Conservation (phyloP, 2,797 vertebrate species). For the Ptychobarbus kaznakovi region DNA sequence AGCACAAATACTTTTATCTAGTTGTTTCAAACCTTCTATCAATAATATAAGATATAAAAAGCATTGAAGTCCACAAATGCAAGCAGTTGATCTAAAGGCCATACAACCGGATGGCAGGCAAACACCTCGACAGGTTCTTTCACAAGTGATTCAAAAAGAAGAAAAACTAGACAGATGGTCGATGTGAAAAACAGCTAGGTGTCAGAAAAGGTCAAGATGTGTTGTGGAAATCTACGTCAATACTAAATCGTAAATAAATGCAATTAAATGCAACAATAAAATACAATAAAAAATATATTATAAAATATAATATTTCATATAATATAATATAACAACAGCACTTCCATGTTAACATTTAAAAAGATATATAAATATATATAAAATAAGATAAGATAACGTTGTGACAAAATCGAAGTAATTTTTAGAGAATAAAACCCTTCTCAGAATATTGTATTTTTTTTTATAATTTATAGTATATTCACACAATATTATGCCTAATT, state of each 20-base stretch:
- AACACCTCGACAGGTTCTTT: slow-evolving; percentile 4
- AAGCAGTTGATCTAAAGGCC: neutral
- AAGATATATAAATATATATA: neutral
- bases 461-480: no score
- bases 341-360: neutral
- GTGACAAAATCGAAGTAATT: no score
- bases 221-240: slow-evolving; percentile 20
- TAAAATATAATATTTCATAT: neutral
- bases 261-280: neutral
- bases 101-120: neutral
- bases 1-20: neutral
- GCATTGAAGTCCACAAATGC: neutral
- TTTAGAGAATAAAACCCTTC: neutral
- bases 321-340: neutral
- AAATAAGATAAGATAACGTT: neutral
- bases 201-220: slow-evolving; percentile 27
- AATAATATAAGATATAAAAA: neutral
- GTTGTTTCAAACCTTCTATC: neutral
- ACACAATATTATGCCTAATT: neutral
- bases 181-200: slow-evolving; percentile 9
- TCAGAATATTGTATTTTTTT: no score
- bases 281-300: neutral
- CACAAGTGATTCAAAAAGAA: slow-evolving; percentile 1
- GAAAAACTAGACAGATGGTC: slow-evolving; percentile 20
- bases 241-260: neutral